phyloP scores from a whole-genome alignment of 1,140 invertebrate species.

The Drosophila bifasciata region DNA sequence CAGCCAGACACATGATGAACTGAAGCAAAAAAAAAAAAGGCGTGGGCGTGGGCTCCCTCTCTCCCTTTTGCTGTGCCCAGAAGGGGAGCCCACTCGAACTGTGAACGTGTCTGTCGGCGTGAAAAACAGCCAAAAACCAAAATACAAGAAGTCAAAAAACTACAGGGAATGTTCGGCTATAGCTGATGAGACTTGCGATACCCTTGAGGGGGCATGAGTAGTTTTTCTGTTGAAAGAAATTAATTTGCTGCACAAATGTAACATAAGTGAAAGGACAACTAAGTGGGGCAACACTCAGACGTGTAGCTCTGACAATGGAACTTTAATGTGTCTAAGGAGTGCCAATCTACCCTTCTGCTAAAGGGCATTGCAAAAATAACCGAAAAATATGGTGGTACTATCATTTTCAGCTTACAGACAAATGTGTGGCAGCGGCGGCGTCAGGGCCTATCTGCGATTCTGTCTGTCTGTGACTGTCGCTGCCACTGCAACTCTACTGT shows the following conservation, averaged over 20 bases:
- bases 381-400: slow-evolving; percentile 32
- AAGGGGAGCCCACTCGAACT: slow-evolving; percentile 17
- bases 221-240: no score
- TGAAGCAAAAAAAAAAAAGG: slow-evolving; percentile 22
- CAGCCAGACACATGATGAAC: slow-evolving; percentile 63
- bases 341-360: no score
- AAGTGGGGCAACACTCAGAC: no score
- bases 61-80: no score
- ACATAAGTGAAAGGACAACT: no score
- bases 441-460: slow-evolving; percentile 21
- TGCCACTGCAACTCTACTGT: slow-evolving; percentile 32
- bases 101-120: slow-evolving; percentile 19
- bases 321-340: no score
- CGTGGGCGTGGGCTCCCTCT: no score
- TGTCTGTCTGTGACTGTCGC: slow-evolving; percentile 44
- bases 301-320: no score
- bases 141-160: not conserved
- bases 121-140: slow-evolving; percentile 4
- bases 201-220: no score
- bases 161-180: no score
- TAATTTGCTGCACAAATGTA: no score
- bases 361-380: not conserved
- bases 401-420: slow-evolving; percentile 60
- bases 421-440: slow-evolving; percentile 27
- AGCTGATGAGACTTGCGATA: no score